Percentiles rank a stretch among this genome's conserved stretches.
These are phyloP conservation scores for Gymnothorax reevesii DNA, from an alignment of 2,797 vertebrate genomes.

Conservation along the genomic window DNA sequence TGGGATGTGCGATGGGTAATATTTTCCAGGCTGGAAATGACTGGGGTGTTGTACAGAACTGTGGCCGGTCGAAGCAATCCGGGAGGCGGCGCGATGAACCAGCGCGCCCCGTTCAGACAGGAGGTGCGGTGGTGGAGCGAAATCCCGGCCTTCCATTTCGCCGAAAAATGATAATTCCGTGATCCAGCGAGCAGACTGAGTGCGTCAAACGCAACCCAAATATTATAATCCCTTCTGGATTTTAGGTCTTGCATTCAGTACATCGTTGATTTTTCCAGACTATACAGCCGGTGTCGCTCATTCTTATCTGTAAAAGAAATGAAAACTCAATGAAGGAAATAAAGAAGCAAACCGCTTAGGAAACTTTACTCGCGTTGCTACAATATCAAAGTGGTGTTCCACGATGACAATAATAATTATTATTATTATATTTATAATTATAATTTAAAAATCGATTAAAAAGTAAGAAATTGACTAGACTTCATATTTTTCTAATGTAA, in stretches of 20 bases:
- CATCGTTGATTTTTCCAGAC: slow-evolving; percentile 69
- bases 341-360: slow-evolving; percentile 22
- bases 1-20: slow-evolving; percentile 87
- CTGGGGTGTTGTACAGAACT: slow-evolving; percentile 82
- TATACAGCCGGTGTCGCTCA: slow-evolving; percentile 71
- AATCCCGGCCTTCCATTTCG: slow-evolving; percentile 94
- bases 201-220: slow-evolving; percentile 70
- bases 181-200: slow-evolving; percentile 70
- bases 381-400: neutral
- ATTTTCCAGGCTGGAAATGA: slow-evolving; percentile 91
- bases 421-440: neutral
- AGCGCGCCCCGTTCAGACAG: slow-evolving; percentile 86
- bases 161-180: slow-evolving; percentile 73
- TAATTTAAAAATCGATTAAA: no score
- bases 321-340: slow-evolving; percentile 13
- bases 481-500: neutral
- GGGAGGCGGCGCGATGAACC: slow-evolving; percentile 83
- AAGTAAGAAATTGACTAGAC: no score
- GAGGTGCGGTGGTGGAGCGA: slow-evolving; percentile 90
- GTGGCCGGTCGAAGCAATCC: slow-evolving; percentile 79
- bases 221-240: slow-evolving; percentile 75
- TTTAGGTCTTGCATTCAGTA: slow-evolving; percentile 71
- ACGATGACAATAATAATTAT: neutral
- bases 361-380: slow-evolving; percentile 1
- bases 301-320: slow-evolving; percentile 71